These are phyloP conservation scores for Hylyphantes graminicola DNA, from an alignment of 1,140 invertebrate genomes.

Conservation along the genomic window DNA sequence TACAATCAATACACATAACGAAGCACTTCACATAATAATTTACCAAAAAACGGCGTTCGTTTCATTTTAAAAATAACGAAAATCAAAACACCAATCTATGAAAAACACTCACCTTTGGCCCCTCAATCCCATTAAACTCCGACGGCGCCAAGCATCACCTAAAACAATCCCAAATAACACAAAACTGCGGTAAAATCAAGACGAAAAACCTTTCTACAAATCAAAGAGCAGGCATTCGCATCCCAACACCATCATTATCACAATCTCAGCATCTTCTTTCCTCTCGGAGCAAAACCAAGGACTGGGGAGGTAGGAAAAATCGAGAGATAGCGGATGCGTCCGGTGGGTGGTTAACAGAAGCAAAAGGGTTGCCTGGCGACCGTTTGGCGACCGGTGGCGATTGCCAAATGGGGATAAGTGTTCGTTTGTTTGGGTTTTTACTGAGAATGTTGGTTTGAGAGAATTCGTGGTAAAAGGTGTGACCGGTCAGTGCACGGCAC, in stretches of 20 bases:
- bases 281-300: slow-evolving; percentile 4
- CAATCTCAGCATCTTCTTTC: slow-evolving; percentile 3
- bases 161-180: slow-evolving; percentile 7
- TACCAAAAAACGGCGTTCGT: too few species aligned
- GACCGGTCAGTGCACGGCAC: too few species aligned
- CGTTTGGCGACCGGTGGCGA: neutral
- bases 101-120: slow-evolving; percentile 21
- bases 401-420: neutral
- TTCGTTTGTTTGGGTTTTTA: too few species aligned
- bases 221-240: neutral
- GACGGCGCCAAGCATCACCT: neutral
- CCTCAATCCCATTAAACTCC: slow-evolving; percentile 20
- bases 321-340: slow-evolving; percentile 19
- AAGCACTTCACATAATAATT: neutral
- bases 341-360: neutral
- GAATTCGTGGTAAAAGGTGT: too few species aligned
- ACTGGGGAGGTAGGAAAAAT: slow-evolving; percentile 28
- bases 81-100: neutral
- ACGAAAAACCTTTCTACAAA: neutral
- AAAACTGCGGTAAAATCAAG: neutral
- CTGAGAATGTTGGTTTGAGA: too few species aligned
- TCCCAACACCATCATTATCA: slow-evolving; percentile 1
- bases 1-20: neutral
- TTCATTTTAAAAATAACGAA: too few species aligned
- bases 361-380: slow-evolving; percentile 18